phyloP scores from a whole-genome alignment of 2,113 vertebrate genomes.

The Dascyllus trimaculatus region DNA sequence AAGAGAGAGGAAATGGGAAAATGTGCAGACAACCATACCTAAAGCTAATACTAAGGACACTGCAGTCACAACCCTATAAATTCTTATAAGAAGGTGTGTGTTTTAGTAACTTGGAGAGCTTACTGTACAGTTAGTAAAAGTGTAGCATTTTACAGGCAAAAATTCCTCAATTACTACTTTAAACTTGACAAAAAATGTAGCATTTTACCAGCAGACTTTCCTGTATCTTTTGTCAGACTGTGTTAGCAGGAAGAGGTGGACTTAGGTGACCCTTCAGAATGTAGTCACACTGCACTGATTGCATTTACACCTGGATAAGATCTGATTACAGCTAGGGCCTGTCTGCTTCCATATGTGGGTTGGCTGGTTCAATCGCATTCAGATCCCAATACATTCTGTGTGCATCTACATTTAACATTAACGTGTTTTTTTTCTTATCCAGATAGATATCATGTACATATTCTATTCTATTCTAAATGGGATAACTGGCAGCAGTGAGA shows the following conservation, averaged over 20 bases:
- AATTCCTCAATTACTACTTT: background rate
- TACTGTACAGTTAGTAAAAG: too few species aligned
- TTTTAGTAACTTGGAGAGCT: background rate
- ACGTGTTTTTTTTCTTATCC: background rate
- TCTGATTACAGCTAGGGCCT: background rate
- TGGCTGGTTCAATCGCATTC: background rate
- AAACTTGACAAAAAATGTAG: background rate
- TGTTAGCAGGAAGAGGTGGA: background rate
- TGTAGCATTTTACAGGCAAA: too few species aligned
- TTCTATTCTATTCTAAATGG: background rate
- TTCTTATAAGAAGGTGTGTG: background rate
- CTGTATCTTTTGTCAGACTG: background rate
- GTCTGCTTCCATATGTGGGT: background rate
- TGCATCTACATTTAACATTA: background rate
- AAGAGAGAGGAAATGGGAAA: constrained; percentile 35
- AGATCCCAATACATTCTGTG: background rate
- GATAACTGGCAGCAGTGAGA: background rate
- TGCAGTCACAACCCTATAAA: background rate
- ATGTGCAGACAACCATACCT: background rate
- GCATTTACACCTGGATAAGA: background rate
- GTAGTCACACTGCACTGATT: background rate
- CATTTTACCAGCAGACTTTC: background rate
- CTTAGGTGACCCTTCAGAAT: background rate
- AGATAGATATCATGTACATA: background rate
- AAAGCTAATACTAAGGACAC: background rate